Conservation (phyloP, 2,888 invertebrate species). For the Melinopterus prodromus region DNA sequence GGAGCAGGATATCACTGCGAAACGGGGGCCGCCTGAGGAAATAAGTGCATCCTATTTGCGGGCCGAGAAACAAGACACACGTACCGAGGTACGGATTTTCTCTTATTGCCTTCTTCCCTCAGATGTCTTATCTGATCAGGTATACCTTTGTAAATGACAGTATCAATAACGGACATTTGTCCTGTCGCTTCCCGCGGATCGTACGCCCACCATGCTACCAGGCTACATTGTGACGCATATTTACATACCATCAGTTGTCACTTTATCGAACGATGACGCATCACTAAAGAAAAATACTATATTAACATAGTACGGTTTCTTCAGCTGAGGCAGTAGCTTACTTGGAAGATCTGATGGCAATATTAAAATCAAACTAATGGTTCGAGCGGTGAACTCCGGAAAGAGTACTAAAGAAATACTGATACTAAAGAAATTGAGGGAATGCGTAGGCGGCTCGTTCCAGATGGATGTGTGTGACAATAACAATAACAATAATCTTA, state of each 20-base stretch:
- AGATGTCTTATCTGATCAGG: constrained; percentile 49
- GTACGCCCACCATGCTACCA: constrained; percentile 47
- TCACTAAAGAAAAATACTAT: no score
- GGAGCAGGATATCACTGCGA: not conserved
- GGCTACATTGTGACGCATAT: constrained; percentile 43
- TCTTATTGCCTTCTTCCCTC: constrained; percentile 25
- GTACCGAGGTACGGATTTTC: constrained; percentile 18
- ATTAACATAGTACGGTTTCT: no score
- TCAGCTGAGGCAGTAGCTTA: no score
- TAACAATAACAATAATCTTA: no score
- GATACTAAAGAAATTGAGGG: no score
- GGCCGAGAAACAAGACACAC: not conserved
- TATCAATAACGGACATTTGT: constrained; percentile 57
- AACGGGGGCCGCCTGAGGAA: not conserved
- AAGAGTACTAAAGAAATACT: no score
- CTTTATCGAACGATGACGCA: constrained; percentile 11
- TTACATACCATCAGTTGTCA: constrained; percentile 14
- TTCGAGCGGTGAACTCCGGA: no score
- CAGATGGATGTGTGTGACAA: no score
- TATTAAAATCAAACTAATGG: no score
- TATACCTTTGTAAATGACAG: constrained; percentile 56
- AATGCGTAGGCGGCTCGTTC: no score
- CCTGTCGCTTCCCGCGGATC: constrained; percentile 44
- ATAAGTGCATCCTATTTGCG: not conserved
- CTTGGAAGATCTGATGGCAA: no score